Percentiles rank a stretch among this genome's conserved stretches.
Evolutionary conservation across 2,797 vertebrate species (phyloP).

Genomic region (Phrynocephalus guinanensis): DNA sequence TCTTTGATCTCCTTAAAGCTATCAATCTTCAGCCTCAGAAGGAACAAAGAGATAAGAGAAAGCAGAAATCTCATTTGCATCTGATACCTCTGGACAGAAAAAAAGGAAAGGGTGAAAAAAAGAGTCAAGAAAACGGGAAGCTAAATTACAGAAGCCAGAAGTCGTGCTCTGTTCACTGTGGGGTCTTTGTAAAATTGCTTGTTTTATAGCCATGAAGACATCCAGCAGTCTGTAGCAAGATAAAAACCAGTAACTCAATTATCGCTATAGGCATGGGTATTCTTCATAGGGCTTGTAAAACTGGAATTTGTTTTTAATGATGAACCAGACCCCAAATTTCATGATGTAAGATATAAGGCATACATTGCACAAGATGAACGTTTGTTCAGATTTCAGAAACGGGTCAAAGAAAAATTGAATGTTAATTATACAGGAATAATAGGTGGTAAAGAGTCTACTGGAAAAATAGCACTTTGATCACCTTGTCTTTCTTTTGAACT

Average conservation of each 20-base stretch:
- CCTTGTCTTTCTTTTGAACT: slow-evolving; percentile 32
- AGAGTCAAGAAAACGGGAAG: slow-evolving; percentile 50
- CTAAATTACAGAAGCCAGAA: slow-evolving; percentile 69
- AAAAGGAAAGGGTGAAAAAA: slow-evolving; percentile 10
- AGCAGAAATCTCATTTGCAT: slow-evolving; percentile 73
- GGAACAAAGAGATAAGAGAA: slow-evolving; percentile 76
- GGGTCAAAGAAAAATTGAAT: slow-evolving; percentile 60
- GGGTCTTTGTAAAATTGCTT: slow-evolving; percentile 70
- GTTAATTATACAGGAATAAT: slow-evolving; percentile 48
- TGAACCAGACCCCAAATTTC: slow-evolving; percentile 62
- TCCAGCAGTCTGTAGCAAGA: slow-evolving; percentile 63
- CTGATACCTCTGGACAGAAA: slow-evolving; percentile 60
- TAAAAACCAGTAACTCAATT: slow-evolving; percentile 72
- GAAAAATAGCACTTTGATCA: slow-evolving; percentile 11
- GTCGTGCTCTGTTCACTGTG: slow-evolving; percentile 59
- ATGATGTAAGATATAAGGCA: slow-evolving; percentile 57
- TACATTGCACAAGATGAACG: slow-evolving; percentile 51
- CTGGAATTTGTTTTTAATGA: slow-evolving; percentile 69
- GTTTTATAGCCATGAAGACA: slow-evolving; percentile 71
- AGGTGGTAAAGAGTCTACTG: background rate
- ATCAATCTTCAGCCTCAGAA: slow-evolving; percentile 70
- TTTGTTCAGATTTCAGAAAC: slow-evolving; percentile 65
- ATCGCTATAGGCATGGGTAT: slow-evolving; percentile 64
- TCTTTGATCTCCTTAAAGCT: slow-evolving; percentile 77
- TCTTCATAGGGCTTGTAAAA: slow-evolving; percentile 66